Conservation (phyloP, 1,140 invertebrate genomes). For the Drosophila serrata region DNA sequence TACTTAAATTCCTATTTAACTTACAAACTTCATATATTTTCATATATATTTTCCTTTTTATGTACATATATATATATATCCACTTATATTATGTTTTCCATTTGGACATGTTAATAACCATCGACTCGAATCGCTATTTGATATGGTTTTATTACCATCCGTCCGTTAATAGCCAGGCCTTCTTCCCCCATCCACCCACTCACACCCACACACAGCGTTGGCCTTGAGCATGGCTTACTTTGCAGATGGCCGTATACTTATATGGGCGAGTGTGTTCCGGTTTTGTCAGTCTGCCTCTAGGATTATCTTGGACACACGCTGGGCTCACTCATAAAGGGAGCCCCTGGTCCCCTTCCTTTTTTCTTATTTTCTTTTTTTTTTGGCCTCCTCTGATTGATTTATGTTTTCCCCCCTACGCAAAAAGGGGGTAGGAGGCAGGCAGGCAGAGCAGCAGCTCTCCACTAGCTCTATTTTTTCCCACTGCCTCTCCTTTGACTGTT, state of each 20-base stretch:
- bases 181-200: neutral
- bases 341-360: neutral
- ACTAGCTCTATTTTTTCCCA: conserved; percentile 22
- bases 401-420: conserved; percentile 33
- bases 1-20: no score
- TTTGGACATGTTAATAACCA: conserved; percentile 9
- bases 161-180: conserved; percentile 7
- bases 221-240: conserved; percentile 23
- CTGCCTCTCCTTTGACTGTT: conserved; percentile 58
- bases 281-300: conserved; percentile 39
- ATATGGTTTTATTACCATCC: conserved; percentile 29
- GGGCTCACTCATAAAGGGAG: conserved; percentile 58
- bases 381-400: conserved; percentile 72
- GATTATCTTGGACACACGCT: conserved; percentile 60
- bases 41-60: no score
- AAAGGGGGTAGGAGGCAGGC: neutral
- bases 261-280: conserved; percentile 1
- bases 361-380: no score
- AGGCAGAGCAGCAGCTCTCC: conserved; percentile 3
- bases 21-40: no score
- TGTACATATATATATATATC: no score
- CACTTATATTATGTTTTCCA: neutral
- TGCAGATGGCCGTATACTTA: conserved; percentile 17
- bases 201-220: neutral
- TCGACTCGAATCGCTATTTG: conserved; percentile 14